These are phyloP conservation scores for Phaethornis superciliosus DNA, from an alignment of 2,113 vertebrate genomes.

Conservation along the genomic window DNA sequence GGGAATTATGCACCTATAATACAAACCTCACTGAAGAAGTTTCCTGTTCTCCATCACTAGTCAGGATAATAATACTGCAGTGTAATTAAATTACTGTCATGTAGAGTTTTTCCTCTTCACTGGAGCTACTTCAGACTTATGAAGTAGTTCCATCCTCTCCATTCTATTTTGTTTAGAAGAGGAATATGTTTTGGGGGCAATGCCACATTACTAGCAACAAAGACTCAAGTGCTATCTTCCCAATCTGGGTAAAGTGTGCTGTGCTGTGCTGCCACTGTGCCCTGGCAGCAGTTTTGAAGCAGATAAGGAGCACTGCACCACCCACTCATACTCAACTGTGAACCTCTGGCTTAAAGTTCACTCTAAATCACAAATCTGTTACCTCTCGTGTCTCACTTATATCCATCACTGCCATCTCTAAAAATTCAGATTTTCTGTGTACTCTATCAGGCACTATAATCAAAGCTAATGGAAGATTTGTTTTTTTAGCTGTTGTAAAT, in stretches of 20 bases:
- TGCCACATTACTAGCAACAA: background rate
- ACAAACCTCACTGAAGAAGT: background rate
- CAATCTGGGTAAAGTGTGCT: background rate
- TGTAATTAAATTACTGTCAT: background rate
- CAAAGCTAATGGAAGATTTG: background rate
- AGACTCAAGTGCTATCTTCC: background rate
- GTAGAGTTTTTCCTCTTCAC: background rate
- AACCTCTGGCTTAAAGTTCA: background rate
- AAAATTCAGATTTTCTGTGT: background rate
- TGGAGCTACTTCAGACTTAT: background rate
- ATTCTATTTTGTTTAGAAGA: background rate
- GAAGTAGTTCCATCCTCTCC: background rate
- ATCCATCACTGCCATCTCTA: background rate
- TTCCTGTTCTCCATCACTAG: background rate
- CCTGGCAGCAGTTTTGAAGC: background rate
- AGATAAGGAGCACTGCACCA: background rate
- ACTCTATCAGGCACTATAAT: background rate
- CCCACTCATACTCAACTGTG: background rate
- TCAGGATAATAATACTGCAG: background rate
- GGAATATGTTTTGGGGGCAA: background rate
- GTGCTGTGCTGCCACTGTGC: background rate
- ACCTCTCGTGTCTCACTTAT: background rate
- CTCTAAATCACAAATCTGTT: background rate
- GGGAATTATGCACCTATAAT: background rate
- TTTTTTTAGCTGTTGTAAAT: conserved; percentile 20